phyloP scores from a whole-genome alignment of 1,140 invertebrate species.

The Procambarus virginalis region DNA sequence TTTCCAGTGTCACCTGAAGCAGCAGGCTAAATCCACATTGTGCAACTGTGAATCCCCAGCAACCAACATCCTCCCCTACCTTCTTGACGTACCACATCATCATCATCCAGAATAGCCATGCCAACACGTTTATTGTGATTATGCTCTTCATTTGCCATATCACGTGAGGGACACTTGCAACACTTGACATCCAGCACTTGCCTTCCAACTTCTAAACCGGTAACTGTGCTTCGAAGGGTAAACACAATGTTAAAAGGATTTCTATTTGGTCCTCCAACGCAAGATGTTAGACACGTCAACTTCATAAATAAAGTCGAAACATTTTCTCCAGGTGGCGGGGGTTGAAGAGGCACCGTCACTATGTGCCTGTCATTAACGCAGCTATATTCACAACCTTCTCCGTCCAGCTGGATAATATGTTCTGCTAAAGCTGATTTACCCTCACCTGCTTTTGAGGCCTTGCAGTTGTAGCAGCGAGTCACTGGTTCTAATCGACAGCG shows the following conservation, averaged over 20 bases:
- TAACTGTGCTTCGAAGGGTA: constrained; percentile 27
- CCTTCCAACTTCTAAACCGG: constrained; percentile 37
- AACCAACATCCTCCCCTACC: too few species aligned
- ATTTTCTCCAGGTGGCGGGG: constrained; percentile 46
- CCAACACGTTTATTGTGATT: too few species aligned
- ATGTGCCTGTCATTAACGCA: background rate
- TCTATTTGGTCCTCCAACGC: constrained; percentile 50
- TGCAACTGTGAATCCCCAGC: too few species aligned
- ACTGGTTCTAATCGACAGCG: constrained; percentile 29
- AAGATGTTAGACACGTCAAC: constrained; percentile 42
- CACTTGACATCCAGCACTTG: constrained; percentile 50
- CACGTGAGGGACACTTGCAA: constrained; percentile 50
- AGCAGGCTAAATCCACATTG: too few species aligned
- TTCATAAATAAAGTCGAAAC: constrained; percentile 25
- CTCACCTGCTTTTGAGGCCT: constrained; percentile 13
- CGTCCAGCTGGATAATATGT: constrained; percentile 42
- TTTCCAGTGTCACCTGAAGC: too few species aligned
- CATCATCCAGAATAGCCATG: too few species aligned
- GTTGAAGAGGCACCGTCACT: constrained; percentile 30
- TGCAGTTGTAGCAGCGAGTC: constrained; percentile 49
- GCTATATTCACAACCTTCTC: constrained; percentile 41
- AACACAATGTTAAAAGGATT: constrained; percentile 31
- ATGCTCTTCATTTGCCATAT: constrained; percentile 40
- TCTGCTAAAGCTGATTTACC: constrained; percentile 1
- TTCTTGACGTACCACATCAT: too few species aligned